Conservation (phyloP, 2,888 invertebrate genomes). For the Parnassius apollo region DNA sequence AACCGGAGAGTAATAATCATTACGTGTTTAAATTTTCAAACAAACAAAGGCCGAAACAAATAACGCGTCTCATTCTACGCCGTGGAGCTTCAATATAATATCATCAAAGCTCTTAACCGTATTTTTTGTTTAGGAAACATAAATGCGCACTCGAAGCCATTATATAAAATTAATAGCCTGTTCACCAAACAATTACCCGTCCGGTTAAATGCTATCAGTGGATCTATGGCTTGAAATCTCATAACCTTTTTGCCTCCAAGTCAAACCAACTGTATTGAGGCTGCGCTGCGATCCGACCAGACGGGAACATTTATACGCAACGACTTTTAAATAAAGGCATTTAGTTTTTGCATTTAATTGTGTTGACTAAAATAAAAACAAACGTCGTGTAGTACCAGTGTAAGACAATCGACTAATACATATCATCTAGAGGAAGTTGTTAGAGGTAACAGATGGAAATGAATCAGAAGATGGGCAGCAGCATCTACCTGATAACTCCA, state of each 20-base stretch:
- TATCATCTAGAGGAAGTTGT: no score
- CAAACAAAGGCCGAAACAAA: constrained; percentile 30
- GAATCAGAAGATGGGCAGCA: no score
- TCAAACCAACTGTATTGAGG: constrained; percentile 52
- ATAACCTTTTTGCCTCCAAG: constrained; percentile 75
- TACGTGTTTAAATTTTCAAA: neutral
- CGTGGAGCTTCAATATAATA: constrained; percentile 56
- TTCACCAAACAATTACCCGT: constrained; percentile 75
- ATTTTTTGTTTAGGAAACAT: constrained; percentile 65
- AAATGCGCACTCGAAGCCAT: constrained; percentile 66
- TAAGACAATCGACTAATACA: no score
- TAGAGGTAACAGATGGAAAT: no score
- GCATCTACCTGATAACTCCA: no score
- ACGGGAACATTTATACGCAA: constrained; percentile 42
- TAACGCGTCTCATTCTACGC: constrained; percentile 41
- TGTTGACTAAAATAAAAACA: no score
- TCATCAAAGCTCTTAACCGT: constrained; percentile 51
- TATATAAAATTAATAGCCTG: constrained; percentile 73
- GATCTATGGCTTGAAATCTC: constrained; percentile 76
- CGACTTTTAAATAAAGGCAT: constrained; percentile 20
- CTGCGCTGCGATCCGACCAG: constrained; percentile 32
- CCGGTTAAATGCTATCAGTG: constrained; percentile 74
- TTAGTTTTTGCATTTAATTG: neutral
- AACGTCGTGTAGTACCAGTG: no score
- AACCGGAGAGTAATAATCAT: no score